Evolutionary conservation across 2,797 vertebrate genomes (phyloP), one percentile per base, ranked within the genome.

Genomic region (Schizopygopsis pylzovi): DNA sequence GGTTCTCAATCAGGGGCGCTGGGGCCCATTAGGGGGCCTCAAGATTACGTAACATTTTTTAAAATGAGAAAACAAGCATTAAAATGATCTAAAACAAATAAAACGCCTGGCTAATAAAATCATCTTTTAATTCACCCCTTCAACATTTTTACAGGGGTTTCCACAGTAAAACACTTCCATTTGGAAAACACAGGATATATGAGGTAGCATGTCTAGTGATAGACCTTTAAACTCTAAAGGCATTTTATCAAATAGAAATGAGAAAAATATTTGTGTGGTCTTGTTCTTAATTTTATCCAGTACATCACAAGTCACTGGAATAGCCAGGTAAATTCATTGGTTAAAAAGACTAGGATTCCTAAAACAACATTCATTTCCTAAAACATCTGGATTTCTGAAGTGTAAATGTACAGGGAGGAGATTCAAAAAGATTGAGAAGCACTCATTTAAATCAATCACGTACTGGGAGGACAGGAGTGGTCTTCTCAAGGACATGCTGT

Each of bases 381-480:
- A 41, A 41, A 68, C 18, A 1, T n/a, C 11, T 28, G 43, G 71
- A 49, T 45, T 9, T 13, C 45, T 49, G 71, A 10, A 49, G 5
- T 28, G 7, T 10, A 28, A 28, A 33, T 49, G 45, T 15, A 59
- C 22, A 70, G 37, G 9, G 4, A 3, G 7, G 5, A 1, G 10
- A 6, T 33, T 9, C n/a, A 47, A 49, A 47, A 11, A 52, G 72
- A 18, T 6, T 33, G 25, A 52, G 47, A 75, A 75, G 9, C 8
- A 33, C 25, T 37, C 1, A 75, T 33, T 33, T 52, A 52, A 75
- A 52, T 49, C 20, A 39, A n/a, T 78, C 0, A 9, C 97, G 22
- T 95, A 99, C 98, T 98, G 97, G 9, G 98, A 97, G 84, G 97
- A 95, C 2, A 99, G 96, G 2, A 95, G 95, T 2, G 98, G 98